Percentiles rank a stretch among this genome's conserved stretches.
These are phyloP conservation scores for Ciconia boyciana DNA, from an alignment of 2,113 vertebrate species.

Conservation along the genomic window DNA sequence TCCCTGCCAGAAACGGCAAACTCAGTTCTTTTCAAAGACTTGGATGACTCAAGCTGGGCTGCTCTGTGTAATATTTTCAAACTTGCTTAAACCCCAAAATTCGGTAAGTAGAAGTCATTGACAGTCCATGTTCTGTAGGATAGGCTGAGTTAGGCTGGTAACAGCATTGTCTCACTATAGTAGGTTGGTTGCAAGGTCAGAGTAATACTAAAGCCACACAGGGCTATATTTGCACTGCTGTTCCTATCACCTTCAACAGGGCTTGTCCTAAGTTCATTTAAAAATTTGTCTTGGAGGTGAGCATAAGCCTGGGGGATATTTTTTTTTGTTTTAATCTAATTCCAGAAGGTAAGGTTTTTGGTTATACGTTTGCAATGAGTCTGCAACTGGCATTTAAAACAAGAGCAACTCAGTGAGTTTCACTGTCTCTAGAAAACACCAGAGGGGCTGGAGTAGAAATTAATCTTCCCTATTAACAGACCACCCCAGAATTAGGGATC, in stretches of 20 bases:
- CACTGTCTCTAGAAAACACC: neutral
- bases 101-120: neutral
- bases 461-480: neutral
- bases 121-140: neutral
- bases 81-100: neutral
- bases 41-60: neutral
- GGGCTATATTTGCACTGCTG: no score
- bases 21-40: neutral
- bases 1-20: neutral
- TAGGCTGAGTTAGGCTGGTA: neutral
- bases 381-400: neutral
- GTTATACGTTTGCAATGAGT: neutral
- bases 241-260: neutral
- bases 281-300: neutral
- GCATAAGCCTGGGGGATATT: neutral
- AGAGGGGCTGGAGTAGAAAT: neutral
- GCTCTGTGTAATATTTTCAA: neutral
- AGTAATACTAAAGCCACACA: neutral
- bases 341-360: neutral
- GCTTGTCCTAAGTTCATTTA: neutral
- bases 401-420: neutral
- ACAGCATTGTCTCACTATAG: neutral
- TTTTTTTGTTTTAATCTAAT: neutral
- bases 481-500: neutral
- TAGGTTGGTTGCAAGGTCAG: neutral